Evolutionary conservation across 1,140 invertebrate genomes (phyloP).

Genomic region (Dendrolimus kikuchii): DNA sequence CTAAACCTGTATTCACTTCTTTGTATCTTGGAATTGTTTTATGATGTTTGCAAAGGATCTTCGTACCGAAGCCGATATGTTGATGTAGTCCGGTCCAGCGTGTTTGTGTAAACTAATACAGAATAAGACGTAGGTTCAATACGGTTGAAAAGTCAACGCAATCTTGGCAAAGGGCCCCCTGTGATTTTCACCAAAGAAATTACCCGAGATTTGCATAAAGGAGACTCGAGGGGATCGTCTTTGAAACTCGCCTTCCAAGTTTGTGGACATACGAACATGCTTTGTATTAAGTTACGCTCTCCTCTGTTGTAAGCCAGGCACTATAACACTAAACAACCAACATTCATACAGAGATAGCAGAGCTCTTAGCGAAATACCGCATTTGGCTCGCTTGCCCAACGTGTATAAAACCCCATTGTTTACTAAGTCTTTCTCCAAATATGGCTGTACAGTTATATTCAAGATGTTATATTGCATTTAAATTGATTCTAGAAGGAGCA

Average conservation of each 20-base stretch:
- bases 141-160: slow-evolving; percentile 36
- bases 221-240: slow-evolving; percentile 39
- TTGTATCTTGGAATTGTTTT: slow-evolving; percentile 1
- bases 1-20: slow-evolving; percentile 1
- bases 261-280: slow-evolving; percentile 40
- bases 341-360: slow-evolving; percentile 17
- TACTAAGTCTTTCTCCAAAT: too few relatives aligned
- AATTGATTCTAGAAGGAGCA: background rate
- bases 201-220: slow-evolving; percentile 53
- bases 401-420: background rate
- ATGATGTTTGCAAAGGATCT: background rate
- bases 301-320: slow-evolving; percentile 29
- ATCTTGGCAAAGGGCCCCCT: slow-evolving; percentile 36
- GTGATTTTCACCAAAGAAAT: slow-evolving; percentile 46
- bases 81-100: background rate
- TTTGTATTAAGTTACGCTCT: slow-evolving; percentile 41
- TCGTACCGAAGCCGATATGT: background rate
- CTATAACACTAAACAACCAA: slow-evolving; percentile 20
- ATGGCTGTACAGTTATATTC: too few relatives aligned
- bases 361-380: background rate
- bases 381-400: too few relatives aligned
- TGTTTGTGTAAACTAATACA: slow-evolving; percentile 25
- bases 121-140: slow-evolving; percentile 23
- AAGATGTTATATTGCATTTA: too few relatives aligned
- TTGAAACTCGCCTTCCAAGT: slow-evolving; percentile 40